Evolutionary conservation across 1,140 invertebrate genomes (phyloP).

Genomic region (Leptinotarsa texana): DNA sequence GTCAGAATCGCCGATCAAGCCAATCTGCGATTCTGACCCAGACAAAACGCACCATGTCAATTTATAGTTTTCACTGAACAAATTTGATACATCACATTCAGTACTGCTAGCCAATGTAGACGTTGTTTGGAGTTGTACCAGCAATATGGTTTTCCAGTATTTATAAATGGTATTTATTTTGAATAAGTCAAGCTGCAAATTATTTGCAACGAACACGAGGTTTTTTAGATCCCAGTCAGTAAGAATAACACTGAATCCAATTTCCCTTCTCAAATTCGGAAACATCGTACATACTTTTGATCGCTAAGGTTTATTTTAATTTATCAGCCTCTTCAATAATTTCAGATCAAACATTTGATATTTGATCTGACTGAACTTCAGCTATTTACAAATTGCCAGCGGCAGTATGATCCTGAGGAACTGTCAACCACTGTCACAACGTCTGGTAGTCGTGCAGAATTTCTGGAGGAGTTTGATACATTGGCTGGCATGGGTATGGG

Average conservation of each 20-base stretch:
- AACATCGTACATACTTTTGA: background rate
- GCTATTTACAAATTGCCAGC: conserved; percentile 37
- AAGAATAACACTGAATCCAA: background rate
- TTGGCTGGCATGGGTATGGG: conserved; percentile 42
- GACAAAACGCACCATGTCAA: too few relatives aligned
- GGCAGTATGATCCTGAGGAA: conserved; percentile 32
- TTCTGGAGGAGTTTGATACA: conserved; percentile 50
- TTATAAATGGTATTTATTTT: too few relatives aligned
- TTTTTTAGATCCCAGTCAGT: background rate
- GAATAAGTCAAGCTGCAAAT: background rate
- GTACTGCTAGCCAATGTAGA: too few relatives aligned
- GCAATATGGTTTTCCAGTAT: too few relatives aligned
- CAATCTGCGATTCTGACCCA: too few relatives aligned
- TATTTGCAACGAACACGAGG: background rate
- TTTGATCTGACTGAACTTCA: background rate
- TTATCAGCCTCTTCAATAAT: background rate
- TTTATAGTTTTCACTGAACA: too few relatives aligned
- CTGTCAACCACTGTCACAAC: conserved; percentile 55
- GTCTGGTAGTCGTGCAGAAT: conserved; percentile 55
- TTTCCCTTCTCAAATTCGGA: background rate
- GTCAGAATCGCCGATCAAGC: too few relatives aligned
- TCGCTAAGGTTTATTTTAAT: background rate
- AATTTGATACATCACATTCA: too few relatives aligned
- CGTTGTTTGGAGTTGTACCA: too few relatives aligned
- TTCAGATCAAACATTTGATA: too few relatives aligned